Conservation (phyloP, 2,888 invertebrate genomes). For the Spodoptera picta region DNA sequence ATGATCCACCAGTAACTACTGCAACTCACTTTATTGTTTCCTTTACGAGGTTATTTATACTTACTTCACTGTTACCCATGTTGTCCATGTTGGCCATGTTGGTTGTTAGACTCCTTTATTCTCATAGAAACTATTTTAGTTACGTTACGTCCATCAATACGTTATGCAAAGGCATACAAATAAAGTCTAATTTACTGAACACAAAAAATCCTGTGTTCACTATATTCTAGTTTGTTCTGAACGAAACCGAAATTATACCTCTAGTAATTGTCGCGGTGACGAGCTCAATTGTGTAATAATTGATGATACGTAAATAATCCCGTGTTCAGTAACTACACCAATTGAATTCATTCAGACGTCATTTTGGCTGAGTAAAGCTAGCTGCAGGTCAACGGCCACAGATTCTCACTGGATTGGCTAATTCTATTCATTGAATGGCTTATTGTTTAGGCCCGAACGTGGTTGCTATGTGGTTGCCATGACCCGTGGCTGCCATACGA, state of each 20-base stretch:
- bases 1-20: conserved; percentile 8
- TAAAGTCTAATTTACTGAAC: too few species aligned
- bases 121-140: too few species aligned
- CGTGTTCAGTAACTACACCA: conserved; percentile 16
- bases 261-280: conserved; percentile 18
- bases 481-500: too few species aligned
- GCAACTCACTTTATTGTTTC: conserved; percentile 38
- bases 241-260: conserved; percentile 8
- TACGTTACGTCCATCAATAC: too few species aligned
- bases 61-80: too few species aligned
- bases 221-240: not conserved
- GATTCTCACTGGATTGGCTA: conserved; percentile 50
- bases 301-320: conserved; percentile 19
- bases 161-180: too few species aligned
- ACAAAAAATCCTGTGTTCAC: not conserved
- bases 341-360: conserved; percentile 49
- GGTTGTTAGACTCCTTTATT: conserved; percentile 2
- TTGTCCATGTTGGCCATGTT: not conserved
- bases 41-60: conserved; percentile 16
- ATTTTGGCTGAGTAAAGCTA: conserved; percentile 8
- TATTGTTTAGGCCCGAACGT: conserved; percentile 39
- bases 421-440: conserved; percentile 51
- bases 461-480: conserved; percentile 42
- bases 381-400: conserved; percentile 51
- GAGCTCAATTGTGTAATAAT: conserved; percentile 13